Conservation (phyloP, 2,113 vertebrate genomes). For the Morone saxatilis region DNA sequence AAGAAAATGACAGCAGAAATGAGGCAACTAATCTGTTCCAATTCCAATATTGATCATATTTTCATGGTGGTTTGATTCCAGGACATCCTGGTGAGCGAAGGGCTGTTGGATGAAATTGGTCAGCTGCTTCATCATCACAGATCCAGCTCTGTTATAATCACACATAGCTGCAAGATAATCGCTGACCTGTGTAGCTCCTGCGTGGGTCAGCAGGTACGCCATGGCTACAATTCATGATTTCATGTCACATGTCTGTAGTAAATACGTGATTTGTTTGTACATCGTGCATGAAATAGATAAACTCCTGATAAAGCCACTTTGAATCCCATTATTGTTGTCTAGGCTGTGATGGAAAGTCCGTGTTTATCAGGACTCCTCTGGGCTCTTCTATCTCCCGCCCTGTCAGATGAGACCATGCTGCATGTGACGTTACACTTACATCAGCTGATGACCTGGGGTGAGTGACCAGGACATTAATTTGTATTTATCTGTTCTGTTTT, state of each 20-base stretch:
- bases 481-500: background rate
- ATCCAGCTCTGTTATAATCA: slow-evolving; percentile 73
- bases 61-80: slow-evolving; percentile 47
- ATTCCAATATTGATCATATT: background rate
- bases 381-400: slow-evolving; percentile 35
- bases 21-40: background rate
- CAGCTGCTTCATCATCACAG: slow-evolving; percentile 75
- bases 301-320: background rate
- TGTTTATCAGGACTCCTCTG: slow-evolving; percentile 68
- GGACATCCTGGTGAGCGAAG: slow-evolving; percentile 79
- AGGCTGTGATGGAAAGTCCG: slow-evolving; percentile 63
- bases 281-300: background rate
- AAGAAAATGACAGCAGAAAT: background rate
- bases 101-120: slow-evolving; percentile 80
- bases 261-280: background rate
- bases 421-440: slow-evolving; percentile 59
- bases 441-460: slow-evolving; percentile 58
- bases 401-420: slow-evolving; percentile 64
- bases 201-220: slow-evolving; percentile 67
- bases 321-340: slow-evolving; percentile 31
- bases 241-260: background rate
- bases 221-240: background rate
- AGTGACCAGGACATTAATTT: slow-evolving; percentile 2
- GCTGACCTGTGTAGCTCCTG: slow-evolving; percentile 73
- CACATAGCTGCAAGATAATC: slow-evolving; percentile 81